Conservation (phyloP, 2,797 vertebrate genomes). For the Clarias fuscus region DNA sequence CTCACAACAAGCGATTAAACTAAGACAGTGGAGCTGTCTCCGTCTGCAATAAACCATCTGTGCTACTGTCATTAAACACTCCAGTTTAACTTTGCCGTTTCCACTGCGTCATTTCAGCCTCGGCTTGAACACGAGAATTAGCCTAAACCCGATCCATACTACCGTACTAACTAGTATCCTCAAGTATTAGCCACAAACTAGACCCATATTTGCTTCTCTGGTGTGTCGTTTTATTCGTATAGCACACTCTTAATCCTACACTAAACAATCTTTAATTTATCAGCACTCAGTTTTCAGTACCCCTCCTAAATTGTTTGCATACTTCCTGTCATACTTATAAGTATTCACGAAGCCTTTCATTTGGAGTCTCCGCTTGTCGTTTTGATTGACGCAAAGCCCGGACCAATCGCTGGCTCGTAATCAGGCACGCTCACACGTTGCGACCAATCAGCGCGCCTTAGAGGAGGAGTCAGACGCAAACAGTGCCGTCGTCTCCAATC, state of each 20-base stretch:
- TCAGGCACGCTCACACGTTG: background rate
- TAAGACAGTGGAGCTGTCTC: too few relatives aligned
- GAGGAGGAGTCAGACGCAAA: background rate
- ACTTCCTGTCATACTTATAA: background rate
- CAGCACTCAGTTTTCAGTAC: too few relatives aligned
- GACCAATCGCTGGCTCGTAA: background rate
- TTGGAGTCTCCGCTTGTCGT: background rate
- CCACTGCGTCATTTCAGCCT: slow-evolving; percentile 11
- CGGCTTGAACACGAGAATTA: background rate
- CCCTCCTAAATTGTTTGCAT: background rate
- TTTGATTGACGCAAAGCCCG: background rate
- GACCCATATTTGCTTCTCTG: background rate
- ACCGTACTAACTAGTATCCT: slow-evolving; percentile 1
- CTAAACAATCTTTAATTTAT: background rate
- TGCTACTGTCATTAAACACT: background rate
- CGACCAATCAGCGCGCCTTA: background rate
- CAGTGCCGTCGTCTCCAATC: slow-evolving; percentile 43
- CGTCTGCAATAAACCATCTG: background rate
- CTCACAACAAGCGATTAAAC: background rate
- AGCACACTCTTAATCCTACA: background rate
- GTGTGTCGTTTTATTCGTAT: background rate
- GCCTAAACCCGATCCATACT: slow-evolving; percentile 15
- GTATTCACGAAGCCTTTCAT: background rate
- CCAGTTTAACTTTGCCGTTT: background rate
- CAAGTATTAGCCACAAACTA: background rate